Evolutionary conservation across 2,888 invertebrate genomes (phyloP).

Genomic region (Myopa testacea): DNA sequence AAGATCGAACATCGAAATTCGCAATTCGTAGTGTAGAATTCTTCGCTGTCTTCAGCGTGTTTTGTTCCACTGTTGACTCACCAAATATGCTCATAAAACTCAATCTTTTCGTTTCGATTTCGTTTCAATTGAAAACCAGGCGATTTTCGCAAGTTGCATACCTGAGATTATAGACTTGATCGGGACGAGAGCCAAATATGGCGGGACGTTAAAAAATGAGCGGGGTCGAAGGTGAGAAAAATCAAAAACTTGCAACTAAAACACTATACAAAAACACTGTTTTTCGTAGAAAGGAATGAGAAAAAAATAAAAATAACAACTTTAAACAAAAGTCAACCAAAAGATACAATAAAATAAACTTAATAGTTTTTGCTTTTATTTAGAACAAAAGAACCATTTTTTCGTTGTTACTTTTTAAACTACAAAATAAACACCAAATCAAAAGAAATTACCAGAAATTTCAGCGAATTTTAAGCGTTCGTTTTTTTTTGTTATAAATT

Average conservation of each 20-base stretch:
- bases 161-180: constrained; percentile 99
- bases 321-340: constrained; percentile 44
- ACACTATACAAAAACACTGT: constrained; percentile 6
- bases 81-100: neutral
- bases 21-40: neutral
- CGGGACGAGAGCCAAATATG: constrained; percentile 99
- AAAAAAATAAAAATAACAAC: constrained; percentile 49
- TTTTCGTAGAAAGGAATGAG: constrained; percentile 23
- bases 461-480: neutral
- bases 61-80: neutral
- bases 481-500: neutral
- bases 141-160: constrained; percentile 99
- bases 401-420: constrained; percentile 17
- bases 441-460: constrained; percentile 62
- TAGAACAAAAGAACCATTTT: constrained; percentile 49
- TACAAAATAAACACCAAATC: constrained; percentile 65
- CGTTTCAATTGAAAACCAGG: constrained; percentile 73
- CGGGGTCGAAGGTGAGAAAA: constrained; percentile 97
- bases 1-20: neutral
- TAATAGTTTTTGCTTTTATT: constrained; percentile 43
- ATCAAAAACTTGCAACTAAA: constrained; percentile 51
- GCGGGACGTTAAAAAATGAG: constrained; percentile 99
- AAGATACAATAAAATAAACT: constrained; percentile 49
- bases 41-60: neutral
- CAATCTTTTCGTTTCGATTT: constrained; percentile 21